Conservation (phyloP, 2,797 vertebrate genomes). For the Oreochromis mossambicus region DNA sequence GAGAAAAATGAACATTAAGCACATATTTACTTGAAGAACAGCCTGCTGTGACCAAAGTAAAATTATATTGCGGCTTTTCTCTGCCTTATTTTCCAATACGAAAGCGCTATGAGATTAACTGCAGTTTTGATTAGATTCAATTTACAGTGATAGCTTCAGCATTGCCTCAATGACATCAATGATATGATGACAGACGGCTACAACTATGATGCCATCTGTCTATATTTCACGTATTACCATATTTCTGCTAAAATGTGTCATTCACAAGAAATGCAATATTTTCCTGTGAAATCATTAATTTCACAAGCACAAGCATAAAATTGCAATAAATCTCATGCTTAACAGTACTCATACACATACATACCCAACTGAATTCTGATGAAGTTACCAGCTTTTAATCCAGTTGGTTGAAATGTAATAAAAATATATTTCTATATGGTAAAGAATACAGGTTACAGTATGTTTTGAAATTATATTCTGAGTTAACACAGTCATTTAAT, state of each 20-base stretch:
- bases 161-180: conserved; percentile 64
- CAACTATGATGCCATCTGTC: conserved; percentile 66
- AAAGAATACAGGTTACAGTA: conserved; percentile 37
- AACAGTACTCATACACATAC: background rate
- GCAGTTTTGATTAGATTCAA: conserved; percentile 56
- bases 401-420: conserved; percentile 18
- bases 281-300: conserved; percentile 55
- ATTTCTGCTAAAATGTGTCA: conserved; percentile 60
- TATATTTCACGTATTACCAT: conserved; percentile 52
- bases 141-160: conserved; percentile 52
- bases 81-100: conserved; percentile 36
- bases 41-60: conserved; percentile 14
- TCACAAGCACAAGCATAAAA: conserved; percentile 33
- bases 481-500: conserved; percentile 48
- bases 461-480: conserved; percentile 38
- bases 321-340: conserved; percentile 31
- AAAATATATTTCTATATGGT: background rate
- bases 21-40: background rate
- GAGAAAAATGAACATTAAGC: background rate
- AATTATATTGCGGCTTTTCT: conserved; percentile 22
- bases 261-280: conserved; percentile 50
- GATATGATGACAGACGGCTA: conserved; percentile 68
- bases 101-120: conserved; percentile 47
- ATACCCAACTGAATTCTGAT: background rate
- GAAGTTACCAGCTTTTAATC: conserved; percentile 28